Percentiles rank a stretch among this genome's conserved stretches.
Conservation (phyloP, 2,888 invertebrate genomes). For the Hyposoter didymator region DNA sequence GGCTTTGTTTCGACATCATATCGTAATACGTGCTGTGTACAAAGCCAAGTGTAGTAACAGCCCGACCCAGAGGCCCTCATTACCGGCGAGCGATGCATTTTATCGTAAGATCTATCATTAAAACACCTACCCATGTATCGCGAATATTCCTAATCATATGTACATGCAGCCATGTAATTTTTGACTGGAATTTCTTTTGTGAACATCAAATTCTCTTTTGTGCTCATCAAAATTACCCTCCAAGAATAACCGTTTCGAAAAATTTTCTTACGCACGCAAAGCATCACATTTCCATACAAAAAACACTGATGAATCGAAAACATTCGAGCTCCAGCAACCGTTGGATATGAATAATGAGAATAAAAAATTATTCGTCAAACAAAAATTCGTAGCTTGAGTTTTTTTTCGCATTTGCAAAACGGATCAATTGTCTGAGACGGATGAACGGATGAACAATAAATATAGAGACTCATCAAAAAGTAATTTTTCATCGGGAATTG, state of each 20-base stretch:
- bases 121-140: slow-evolving; percentile 62
- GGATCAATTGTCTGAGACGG: background rate
- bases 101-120: slow-evolving; percentile 70
- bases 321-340: background rate
- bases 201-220: background rate
- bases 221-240: background rate
- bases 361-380: too few species aligned
- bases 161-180: background rate
- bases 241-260: background rate
- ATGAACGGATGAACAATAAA: background rate
- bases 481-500: too few species aligned
- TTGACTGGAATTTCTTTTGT: background rate
- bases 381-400: too few species aligned
- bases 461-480: background rate
- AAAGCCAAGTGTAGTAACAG: slow-evolving; percentile 24
- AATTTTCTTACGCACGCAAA: background rate
- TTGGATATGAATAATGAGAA: too few species aligned
- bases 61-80: slow-evolving; percentile 57
- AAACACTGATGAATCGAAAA: background rate
- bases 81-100: slow-evolving; percentile 60
- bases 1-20: slow-evolving; percentile 65
- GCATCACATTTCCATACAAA: background rate
- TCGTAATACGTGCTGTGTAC: slow-evolving; percentile 26
- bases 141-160: slow-evolving; percentile 1
- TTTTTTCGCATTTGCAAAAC: background rate